Conservation (phyloP, 2,888 invertebrate species). For the Himalopsyche japonica region DNA sequence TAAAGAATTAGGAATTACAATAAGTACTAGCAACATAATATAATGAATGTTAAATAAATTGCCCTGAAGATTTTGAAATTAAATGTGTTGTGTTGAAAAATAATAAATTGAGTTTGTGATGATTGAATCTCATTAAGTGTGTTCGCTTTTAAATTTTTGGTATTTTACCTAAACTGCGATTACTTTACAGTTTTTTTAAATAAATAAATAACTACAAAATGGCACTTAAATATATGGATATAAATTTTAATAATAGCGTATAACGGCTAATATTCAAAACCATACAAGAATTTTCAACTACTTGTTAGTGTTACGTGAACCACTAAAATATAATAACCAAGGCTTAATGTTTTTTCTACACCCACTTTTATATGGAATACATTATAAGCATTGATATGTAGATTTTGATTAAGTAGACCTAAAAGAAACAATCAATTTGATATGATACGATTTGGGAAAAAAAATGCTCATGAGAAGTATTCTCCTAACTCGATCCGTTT, state of each 20-base stretch:
- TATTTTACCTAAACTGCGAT: neutral
- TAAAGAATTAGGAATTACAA: too few species aligned
- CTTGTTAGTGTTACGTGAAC: neutral
- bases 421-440: too few species aligned
- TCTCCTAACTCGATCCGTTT: too few species aligned
- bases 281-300: neutral
- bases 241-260: neutral
- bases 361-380: too few species aligned
- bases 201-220: neutral
- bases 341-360: neutral
- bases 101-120: neutral
- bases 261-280: neutral
- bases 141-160: neutral
- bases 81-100: neutral
- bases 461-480: too few species aligned
- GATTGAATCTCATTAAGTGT: neutral
- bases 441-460: too few species aligned
- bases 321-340: too few species aligned
- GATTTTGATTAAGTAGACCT: too few species aligned
- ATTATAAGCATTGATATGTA: too few species aligned
- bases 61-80: neutral
- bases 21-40: too few species aligned
- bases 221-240: neutral
- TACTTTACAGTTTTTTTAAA: neutral
- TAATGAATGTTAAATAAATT: too few species aligned